A percentile compares a stretch with the other conserved stretches of the same genome.
Conservation (phyloP, 1,140 invertebrate species). For the Diabrotica virgifera region DNA sequence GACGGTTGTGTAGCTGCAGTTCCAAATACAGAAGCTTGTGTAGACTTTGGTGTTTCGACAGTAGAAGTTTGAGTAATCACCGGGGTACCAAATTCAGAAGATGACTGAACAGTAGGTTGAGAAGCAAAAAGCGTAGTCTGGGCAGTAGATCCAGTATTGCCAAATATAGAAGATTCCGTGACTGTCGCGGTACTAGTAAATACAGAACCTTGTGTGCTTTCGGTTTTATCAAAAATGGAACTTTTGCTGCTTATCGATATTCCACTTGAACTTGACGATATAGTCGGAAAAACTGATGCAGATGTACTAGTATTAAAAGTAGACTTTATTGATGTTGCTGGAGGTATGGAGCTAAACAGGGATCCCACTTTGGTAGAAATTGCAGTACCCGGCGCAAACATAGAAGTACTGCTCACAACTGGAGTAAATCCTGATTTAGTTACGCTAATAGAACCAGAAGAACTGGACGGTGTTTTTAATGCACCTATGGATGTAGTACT, state of each 20-base stretch:
- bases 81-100: conserved; percentile 5
- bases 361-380: conserved; percentile 5
- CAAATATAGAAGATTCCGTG: conserved; percentile 14
- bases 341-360: neutral
- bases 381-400: neutral
- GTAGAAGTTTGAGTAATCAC: neutral
- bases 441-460: neutral
- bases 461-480: neutral
- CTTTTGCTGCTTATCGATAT: neutral
- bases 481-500: neutral
- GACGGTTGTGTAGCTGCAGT: conserved; percentile 5
- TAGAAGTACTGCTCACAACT: neutral
- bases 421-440: neutral
- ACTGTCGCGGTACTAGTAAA: conserved; percentile 15
- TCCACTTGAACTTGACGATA: neutral
- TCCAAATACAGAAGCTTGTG: conserved; percentile 12
- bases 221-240: no score
- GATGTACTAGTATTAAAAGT: neutral
- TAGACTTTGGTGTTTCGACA: conserved; percentile 1
- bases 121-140: neutral
- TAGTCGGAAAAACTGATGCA: neutral
- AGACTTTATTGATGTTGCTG: neutral
- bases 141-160: conserved; percentile 9
- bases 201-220: conserved; percentile 11
- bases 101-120: no score